phyloP scores from a whole-genome alignment of 2,113 vertebrate species.

The Anoplopoma fimbria region DNA sequence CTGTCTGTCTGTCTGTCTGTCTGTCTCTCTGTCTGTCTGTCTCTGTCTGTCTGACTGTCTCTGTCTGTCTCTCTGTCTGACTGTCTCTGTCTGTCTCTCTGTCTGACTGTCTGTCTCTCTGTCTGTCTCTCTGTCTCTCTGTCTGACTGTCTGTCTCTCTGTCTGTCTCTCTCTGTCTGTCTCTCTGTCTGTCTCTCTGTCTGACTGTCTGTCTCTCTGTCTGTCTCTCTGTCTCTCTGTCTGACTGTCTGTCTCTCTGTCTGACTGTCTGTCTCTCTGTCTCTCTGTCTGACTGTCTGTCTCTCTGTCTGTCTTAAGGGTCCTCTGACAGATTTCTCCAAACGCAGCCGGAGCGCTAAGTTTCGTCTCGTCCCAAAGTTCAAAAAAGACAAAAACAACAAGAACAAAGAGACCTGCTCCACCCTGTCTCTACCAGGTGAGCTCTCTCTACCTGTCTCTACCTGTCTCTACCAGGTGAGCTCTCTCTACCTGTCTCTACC shows the following conservation, averaged over 20 bases:
- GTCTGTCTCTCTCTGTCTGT: not conserved
- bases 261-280: not conserved
- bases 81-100: not conserved
- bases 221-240: not conserved
- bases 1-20: not conserved
- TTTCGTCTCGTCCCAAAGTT: conserved; percentile 98
- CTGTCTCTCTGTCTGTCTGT: conserved; percentile 15
- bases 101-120: not conserved
- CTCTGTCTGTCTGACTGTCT: not conserved
- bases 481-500: not conserved
- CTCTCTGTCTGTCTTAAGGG: conserved; percentile 77
- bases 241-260: too few relatives aligned
- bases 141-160: not conserved
- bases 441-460: not conserved
- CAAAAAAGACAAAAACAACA: conserved; percentile 98
- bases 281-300: not conserved
- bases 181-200: not conserved
- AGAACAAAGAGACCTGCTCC: conserved; percentile 89
- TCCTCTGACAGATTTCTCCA: conserved; percentile 89
- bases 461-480: not conserved
- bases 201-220: not conserved
- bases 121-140: not conserved
- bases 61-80: not conserved
- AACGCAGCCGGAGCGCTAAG: conserved; percentile 91
- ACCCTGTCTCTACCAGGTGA: conserved; percentile 90